These are phyloP conservation scores for Calypte anna DNA, from an alignment of 2,113 vertebrate genomes.

Conservation along the genomic window DNA sequence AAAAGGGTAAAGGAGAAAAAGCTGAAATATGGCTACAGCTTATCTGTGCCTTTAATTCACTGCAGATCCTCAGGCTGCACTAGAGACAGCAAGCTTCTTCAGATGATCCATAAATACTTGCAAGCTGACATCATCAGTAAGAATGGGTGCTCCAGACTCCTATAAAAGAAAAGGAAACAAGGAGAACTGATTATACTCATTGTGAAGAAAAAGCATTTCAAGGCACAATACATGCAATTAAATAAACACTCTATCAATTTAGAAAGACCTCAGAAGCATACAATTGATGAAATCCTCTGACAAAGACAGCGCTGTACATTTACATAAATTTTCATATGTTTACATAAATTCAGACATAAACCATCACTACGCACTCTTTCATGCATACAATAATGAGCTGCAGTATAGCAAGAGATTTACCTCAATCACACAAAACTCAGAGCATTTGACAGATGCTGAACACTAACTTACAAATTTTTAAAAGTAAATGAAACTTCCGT, in stretches of 20 bases:
- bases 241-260: constrained; percentile 10
- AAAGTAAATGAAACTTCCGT: neutral
- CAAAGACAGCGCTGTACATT: neutral
- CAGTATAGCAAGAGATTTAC: neutral
- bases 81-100: constrained; percentile 97
- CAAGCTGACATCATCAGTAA: constrained; percentile 96
- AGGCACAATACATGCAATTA: neutral
- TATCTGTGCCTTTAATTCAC: constrained; percentile 4
- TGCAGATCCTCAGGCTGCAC: constrained; percentile 84
- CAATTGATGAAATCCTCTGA: neutral
- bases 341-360: constrained; percentile 20
- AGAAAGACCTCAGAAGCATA: neutral
- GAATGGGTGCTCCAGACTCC: constrained; percentile 97
- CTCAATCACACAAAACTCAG: neutral
- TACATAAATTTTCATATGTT: constrained; percentile 19
- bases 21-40: constrained; percentile 46
- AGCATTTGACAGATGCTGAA: neutral
- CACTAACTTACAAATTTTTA: neutral
- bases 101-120: constrained; percentile 99
- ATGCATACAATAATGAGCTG: neutral
- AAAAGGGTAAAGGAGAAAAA: constrained; percentile 44
- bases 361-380: neutral
- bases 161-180: constrained; percentile 51
- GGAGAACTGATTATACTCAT: neutral
- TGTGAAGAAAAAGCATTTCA: neutral